phyloP scores from a whole-genome alignment of 2,797 vertebrate genomes.

The Pseudomugil gertrudae region DNA sequence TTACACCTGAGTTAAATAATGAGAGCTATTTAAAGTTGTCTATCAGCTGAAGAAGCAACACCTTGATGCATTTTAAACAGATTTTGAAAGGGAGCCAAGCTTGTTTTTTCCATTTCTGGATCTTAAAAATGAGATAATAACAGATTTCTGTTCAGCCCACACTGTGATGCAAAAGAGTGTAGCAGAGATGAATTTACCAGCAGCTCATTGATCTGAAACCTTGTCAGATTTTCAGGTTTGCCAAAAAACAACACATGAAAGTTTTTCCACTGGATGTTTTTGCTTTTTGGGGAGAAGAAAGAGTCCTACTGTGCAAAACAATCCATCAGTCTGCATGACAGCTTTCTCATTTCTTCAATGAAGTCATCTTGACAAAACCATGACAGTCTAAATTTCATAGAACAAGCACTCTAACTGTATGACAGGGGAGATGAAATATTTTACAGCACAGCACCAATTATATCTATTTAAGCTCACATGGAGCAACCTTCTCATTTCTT shows the following conservation, averaged over 20 bases:
- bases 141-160: conserved; percentile 21
- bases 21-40: conserved; percentile 22
- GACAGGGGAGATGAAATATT: not conserved
- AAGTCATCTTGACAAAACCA: not conserved
- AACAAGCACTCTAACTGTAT: not conserved
- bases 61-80: conserved; percentile 31
- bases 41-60: conserved; percentile 24
- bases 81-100: conserved; percentile 24
- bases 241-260: not conserved
- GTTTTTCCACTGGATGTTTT: conserved; percentile 3
- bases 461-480: not conserved
- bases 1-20: conserved; percentile 29
- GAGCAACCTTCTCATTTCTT: conserved; percentile 21
- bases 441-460: conserved; percentile 16
- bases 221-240: conserved; percentile 4
- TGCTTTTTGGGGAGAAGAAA: not conserved
- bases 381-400: not conserved
- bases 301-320: not conserved
- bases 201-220: conserved; percentile 3
- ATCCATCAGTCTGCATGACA: not conserved
- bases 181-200: conserved; percentile 3
- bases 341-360: not conserved
- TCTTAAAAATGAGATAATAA: no score
- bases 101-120: conserved; percentile 30
- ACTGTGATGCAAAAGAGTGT: not conserved